These are phyloP conservation scores for Leptopilina boulardi DNA, from an alignment of 1,140 invertebrate species.

Conservation along the genomic window DNA sequence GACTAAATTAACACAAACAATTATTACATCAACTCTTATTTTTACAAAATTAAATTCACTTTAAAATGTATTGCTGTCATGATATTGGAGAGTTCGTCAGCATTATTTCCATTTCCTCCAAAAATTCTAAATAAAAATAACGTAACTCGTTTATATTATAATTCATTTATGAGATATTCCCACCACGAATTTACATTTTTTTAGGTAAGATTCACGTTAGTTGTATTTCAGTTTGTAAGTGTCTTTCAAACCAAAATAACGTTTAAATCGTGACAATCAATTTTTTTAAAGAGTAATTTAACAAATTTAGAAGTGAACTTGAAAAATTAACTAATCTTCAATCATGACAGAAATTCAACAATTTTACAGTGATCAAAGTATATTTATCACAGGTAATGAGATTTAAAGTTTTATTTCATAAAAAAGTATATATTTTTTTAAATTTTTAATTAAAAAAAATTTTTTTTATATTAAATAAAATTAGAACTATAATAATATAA, in stretches of 20 bases:
- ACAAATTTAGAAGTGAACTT: not conserved
- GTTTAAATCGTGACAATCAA: not conserved
- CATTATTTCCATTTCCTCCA: not conserved
- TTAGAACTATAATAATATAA: no score
- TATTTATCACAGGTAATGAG: constrained; percentile 20
- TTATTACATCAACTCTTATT: no score
- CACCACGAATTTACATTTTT: not conserved
- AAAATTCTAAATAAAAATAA: not conserved
- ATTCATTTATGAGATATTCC: not conserved
- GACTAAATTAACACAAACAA: no score
- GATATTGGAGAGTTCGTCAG: not conserved
- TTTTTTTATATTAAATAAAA: constrained; percentile 40
- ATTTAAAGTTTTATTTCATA: not conserved
- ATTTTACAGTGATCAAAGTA: not conserved
- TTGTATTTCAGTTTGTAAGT: not conserved
- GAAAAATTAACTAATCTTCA: not conserved
- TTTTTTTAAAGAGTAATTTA: not conserved
- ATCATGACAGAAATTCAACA: constrained; percentile 5
- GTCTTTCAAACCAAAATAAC: not conserved
- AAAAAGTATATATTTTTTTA: no score
- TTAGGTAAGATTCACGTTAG: not conserved
- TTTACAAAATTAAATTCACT: not conserved
- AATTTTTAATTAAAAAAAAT: no score
- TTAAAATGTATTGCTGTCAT: not conserved
- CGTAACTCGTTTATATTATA: not conserved